Evolutionary conservation across 1,140 invertebrate species (phyloP), one percentile per base, ranked within the genome.

Genomic region (Cepaea nemoralis): DNA sequence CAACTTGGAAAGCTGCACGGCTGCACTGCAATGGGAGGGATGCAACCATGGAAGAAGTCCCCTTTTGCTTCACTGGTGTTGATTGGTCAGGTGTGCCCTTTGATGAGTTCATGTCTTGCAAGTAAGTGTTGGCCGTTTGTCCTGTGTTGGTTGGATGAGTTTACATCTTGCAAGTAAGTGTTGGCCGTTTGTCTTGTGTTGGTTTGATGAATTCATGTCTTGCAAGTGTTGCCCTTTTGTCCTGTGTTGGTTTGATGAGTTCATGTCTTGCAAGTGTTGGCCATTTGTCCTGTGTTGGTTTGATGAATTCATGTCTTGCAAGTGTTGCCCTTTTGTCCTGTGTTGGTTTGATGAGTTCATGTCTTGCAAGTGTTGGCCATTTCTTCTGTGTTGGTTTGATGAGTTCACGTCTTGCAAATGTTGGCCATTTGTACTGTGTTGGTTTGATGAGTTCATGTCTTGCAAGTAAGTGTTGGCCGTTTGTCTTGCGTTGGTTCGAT

Each of bases 1-100:
- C 98, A 70, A 99, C 98, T n/a, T 99, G 98, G 98, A 93, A 93
- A 83, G 83, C 83, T 19, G 87, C 89, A 0, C 71, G 81, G 31
- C 85, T 90, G 0, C 82, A 83, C 27, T 92, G 91, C 75, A 90
- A 90, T 79, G 97, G 97, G 1, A 93, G 95, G 59, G 93, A 94
- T 42, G 96, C 97, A 31, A 95, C 94, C 69, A 92, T 94, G 33
- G 92, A 94, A 39, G 92, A 94, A 84, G 88, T 94, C 1, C 93
- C 93, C 5, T 88, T 91, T 48, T 94, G 93, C 87, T 94, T 90
- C 83, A 86, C 91, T 66, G 85, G 82, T 22, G 80, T 83, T 78
- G 95, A 95, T 24, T 92, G 92, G 92, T 92, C 67, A 77, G 55
- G 45, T 16, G 81, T 69, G 16, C n/a, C 63, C 42, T 16, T 6